Evolutionary conservation across 1,140 invertebrate species (phyloP).

Genomic region (Bilobella aurantiaca): DNA sequence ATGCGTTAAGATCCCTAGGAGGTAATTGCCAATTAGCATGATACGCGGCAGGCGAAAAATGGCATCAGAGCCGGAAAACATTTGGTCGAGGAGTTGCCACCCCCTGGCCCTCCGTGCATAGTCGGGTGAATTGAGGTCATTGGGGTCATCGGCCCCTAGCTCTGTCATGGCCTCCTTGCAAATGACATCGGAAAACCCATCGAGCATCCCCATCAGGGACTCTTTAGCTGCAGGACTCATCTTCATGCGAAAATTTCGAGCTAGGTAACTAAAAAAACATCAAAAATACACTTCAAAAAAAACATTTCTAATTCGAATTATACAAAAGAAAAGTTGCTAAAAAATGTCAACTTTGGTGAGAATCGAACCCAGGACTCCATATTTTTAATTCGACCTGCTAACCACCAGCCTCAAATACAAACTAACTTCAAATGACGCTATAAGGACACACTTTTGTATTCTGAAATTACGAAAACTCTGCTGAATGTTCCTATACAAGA

Average conservation of each 20-base stretch:
- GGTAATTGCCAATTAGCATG: not conserved
- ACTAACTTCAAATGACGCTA: too few species aligned
- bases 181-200: not conserved
- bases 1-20: not conserved
- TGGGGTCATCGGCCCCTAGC: not conserved
- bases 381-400: too few species aligned
- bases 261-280: not conserved
- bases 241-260: not conserved
- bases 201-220: not conserved
- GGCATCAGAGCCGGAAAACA: not conserved
- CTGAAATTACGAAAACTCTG: too few species aligned
- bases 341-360: too few species aligned
- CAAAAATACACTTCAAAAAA: too few species aligned
- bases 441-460: too few species aligned
- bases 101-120: not conserved
- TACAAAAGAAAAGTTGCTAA: too few species aligned
- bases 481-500: too few species aligned
- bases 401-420: too few species aligned
- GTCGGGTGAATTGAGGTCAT: not conserved
- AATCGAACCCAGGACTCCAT: too few species aligned
- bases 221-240: not conserved
- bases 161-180: not conserved
- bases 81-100: not conserved
- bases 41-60: not conserved
- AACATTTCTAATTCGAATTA: too few species aligned